A percentile compares a stretch with the other conserved stretches of the same genome.
Conservation (phyloP, 2,888 invertebrate genomes). For the Chrysomela aeneicollis region DNA sequence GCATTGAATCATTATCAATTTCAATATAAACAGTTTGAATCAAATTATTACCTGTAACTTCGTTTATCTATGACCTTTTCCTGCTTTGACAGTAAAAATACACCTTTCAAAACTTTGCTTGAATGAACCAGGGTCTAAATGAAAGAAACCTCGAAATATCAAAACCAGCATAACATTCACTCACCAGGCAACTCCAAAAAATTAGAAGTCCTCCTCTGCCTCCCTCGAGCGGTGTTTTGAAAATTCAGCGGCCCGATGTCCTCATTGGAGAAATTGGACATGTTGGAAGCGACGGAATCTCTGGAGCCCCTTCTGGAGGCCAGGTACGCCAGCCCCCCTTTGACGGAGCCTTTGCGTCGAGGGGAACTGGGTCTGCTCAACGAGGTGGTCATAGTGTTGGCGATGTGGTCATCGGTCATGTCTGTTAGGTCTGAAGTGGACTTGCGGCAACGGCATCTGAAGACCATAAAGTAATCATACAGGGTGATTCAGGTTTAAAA, state of each 20-base stretch:
- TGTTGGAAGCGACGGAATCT: slow-evolving; percentile 67
- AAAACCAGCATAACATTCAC: slow-evolving; percentile 38
- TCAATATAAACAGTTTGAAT: no score
- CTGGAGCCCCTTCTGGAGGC: slow-evolving; percentile 84
- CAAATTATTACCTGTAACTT: no score
- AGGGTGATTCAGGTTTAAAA: no score
- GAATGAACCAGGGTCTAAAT: no score
- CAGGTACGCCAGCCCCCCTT: slow-evolving; percentile 78
- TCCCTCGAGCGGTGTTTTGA: slow-evolving; percentile 77
- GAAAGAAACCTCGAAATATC: no score
- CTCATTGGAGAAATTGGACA: slow-evolving; percentile 80
- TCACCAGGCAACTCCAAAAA: slow-evolving; percentile 86
- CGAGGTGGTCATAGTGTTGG: slow-evolving; percentile 69
- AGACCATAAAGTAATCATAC: no score
- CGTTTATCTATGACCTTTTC: no score
- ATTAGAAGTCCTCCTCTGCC: slow-evolving; percentile 84
- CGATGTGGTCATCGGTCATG: slow-evolving; percentile 64
- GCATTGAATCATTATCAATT: no score
- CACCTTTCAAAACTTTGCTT: no score
- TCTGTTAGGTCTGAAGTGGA: slow-evolving; percentile 82
- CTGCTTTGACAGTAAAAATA: no score
- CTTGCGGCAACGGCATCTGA: slow-evolving; percentile 67
- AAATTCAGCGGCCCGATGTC: slow-evolving; percentile 84
- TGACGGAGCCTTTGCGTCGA: slow-evolving; percentile 73
- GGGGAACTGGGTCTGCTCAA: slow-evolving; percentile 71